These are phyloP conservation scores for Geotrypetes seraphini DNA, from an alignment of 2,797 vertebrate species.

Conservation along the genomic window DNA sequence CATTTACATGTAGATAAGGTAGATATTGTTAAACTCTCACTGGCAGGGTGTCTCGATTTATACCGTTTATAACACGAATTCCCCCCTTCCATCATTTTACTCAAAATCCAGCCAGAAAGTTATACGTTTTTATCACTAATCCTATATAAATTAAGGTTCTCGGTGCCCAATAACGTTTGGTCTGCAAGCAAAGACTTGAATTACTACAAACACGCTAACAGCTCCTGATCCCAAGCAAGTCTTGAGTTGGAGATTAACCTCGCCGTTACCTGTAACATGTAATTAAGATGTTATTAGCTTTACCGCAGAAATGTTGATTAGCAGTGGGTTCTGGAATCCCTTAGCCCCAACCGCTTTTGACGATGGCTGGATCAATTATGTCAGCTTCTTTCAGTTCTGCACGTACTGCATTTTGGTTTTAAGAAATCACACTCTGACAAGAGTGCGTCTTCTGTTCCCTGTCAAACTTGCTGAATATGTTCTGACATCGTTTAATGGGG, in stretches of 20 bases:
- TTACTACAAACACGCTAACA: neutral
- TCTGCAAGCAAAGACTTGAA: neutral
- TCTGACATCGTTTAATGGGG: neutral
- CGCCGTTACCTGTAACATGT: too few species aligned
- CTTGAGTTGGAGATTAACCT: fast-evolving
- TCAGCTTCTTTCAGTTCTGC: neutral
- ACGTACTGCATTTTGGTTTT: neutral
- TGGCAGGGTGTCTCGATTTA: too few species aligned
- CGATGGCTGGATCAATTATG: neutral
- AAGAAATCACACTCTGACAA: neutral
- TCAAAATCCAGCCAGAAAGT: too few species aligned
- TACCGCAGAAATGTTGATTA: neutral
- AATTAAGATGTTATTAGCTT: neutral
- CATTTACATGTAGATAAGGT: too few species aligned
- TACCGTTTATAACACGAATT: too few species aligned
- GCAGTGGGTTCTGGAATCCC: too few species aligned
- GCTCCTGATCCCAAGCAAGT: neutral
- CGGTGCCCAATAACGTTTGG: neutral
- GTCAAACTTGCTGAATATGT: neutral
- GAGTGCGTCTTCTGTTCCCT: neutral
- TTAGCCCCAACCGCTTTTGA: neutral
- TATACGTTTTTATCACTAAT: neutral
- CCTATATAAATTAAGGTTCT: neutral
- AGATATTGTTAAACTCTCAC: too few species aligned
- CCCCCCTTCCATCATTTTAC: too few species aligned